A percentile compares a stretch with the other conserved stretches of the same genome.
Evolutionary conservation across 2,797 vertebrate species (phyloP).

Genomic region (Poeciliopsis infans): DNA sequence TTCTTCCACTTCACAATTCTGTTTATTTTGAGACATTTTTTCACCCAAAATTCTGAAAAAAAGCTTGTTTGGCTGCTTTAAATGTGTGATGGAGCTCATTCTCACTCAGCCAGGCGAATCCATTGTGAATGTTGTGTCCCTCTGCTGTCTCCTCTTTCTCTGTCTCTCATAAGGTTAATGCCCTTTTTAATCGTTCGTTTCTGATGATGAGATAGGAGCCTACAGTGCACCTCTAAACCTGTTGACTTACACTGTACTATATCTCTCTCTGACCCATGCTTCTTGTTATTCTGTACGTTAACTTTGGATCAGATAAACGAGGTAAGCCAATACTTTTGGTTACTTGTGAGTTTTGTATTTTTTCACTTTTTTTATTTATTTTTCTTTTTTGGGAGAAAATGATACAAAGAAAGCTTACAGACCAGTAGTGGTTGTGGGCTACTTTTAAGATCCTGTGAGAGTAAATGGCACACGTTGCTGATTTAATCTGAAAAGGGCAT

Average conservation of each 20-base stretch:
- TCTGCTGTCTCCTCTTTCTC: slow-evolving; percentile 57
- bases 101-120: slow-evolving; percentile 51
- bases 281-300: slow-evolving; percentile 83
- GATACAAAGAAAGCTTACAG: slow-evolving; percentile 41
- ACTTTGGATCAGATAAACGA: slow-evolving; percentile 87
- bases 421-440: slow-evolving; percentile 61
- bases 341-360: slow-evolving; percentile 66
- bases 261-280: slow-evolving; percentile 84
- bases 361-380: slow-evolving; percentile 21
- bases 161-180: slow-evolving; percentile 71
- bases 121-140: slow-evolving; percentile 64
- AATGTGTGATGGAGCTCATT: slow-evolving; percentile 52
- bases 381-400: slow-evolving; percentile 20
- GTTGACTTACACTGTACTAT: slow-evolving; percentile 80
- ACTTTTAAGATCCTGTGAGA: slow-evolving; percentile 43
- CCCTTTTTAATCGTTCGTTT: slow-evolving; percentile 67
- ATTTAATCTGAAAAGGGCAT: slow-evolving; percentile 71
- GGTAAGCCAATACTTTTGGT: slow-evolving; percentile 83
- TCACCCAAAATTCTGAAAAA: background rate
- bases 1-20: background rate
- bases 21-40: background rate
- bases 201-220: slow-evolving; percentile 68
- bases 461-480: slow-evolving; percentile 33
- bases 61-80: slow-evolving; percentile 18
- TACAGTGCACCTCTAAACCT: slow-evolving; percentile 70